These are phyloP conservation scores for Molossus molossus DNA, from an alignment of 2,797 vertebrate species.

Conservation along the genomic window DNA sequence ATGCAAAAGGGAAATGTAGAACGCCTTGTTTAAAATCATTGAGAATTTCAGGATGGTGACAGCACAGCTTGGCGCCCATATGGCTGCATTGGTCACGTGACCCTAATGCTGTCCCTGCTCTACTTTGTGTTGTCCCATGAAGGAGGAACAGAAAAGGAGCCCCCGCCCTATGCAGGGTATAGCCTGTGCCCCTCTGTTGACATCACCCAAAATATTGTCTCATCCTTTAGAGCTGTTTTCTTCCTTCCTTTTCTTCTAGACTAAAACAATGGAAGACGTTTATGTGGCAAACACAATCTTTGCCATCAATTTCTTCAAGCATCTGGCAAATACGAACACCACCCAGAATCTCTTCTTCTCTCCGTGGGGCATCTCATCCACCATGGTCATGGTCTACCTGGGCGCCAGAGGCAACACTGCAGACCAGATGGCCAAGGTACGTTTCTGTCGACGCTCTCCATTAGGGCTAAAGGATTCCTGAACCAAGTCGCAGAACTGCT, in stretches of 20 bases:
- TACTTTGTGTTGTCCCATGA: background rate
- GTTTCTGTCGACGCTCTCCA: conserved; percentile 5
- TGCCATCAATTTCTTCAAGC: conserved; percentile 89
- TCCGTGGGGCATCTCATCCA: conserved; percentile 88
- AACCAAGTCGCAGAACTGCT: background rate
- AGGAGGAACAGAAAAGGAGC: background rate
- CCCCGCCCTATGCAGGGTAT: background rate
- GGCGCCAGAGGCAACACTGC: conserved; percentile 88
- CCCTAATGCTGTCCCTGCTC: background rate
- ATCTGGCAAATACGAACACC: conserved; percentile 76
- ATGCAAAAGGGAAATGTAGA: background rate
- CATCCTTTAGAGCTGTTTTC: background rate
- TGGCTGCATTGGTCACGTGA: too few species aligned
- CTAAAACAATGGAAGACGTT: conserved; percentile 88
- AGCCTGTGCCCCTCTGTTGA: background rate
- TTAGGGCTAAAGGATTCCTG: background rate
- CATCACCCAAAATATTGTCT: background rate
- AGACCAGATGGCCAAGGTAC: conserved; percentile 89
- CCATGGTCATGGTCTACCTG: conserved; percentile 88
- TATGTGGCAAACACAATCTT: conserved; percentile 88
- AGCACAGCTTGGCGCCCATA: background rate
- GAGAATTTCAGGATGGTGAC: background rate
- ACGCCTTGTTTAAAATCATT: background rate
- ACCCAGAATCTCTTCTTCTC: conserved; percentile 89
- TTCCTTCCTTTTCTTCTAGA: conserved; percentile 70